A percentile compares a stretch with the other conserved stretches of the same genome.
Conservation (phyloP, 2,113 vertebrate genomes). For the Spilogale gracilis region DNA sequence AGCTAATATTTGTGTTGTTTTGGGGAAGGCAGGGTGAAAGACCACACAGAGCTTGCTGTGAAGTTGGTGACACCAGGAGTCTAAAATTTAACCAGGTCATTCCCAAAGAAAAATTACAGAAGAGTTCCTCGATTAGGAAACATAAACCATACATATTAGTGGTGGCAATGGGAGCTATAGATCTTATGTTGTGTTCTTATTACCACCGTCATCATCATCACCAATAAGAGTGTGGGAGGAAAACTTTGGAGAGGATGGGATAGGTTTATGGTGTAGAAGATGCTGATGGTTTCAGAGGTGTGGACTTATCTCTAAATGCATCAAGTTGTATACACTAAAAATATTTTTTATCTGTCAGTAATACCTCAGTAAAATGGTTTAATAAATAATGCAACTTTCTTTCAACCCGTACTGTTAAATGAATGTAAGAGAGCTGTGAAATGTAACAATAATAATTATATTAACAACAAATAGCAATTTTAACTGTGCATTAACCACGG, state of each 20-base stretch:
- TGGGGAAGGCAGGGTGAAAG: neutral
- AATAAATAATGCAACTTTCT: neutral
- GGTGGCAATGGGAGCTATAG: neutral
- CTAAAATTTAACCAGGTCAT: neutral
- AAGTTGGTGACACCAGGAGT: neutral
- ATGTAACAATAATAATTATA: slow-evolving; percentile 14
- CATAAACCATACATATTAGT: neutral
- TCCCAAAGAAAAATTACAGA: neutral
- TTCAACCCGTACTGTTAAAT: neutral
- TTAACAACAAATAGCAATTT: neutral
- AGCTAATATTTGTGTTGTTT: neutral
- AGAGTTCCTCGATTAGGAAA: neutral
- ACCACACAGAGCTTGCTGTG: neutral
- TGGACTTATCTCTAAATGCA: neutral
- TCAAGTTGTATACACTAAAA: neutral
- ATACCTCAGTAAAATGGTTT: neutral
- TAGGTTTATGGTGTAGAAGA: neutral
- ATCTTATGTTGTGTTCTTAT: neutral
- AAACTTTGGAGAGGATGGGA: neutral
- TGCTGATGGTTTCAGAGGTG: neutral
- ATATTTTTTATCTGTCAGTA: neutral
- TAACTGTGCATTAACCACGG: neutral
- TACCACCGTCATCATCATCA: neutral
- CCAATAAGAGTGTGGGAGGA: neutral
- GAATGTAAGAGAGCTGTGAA: neutral